Evolutionary conservation across 2,113 vertebrate species (phyloP).

Genomic region (Erythrocercus mccallii): DNA sequence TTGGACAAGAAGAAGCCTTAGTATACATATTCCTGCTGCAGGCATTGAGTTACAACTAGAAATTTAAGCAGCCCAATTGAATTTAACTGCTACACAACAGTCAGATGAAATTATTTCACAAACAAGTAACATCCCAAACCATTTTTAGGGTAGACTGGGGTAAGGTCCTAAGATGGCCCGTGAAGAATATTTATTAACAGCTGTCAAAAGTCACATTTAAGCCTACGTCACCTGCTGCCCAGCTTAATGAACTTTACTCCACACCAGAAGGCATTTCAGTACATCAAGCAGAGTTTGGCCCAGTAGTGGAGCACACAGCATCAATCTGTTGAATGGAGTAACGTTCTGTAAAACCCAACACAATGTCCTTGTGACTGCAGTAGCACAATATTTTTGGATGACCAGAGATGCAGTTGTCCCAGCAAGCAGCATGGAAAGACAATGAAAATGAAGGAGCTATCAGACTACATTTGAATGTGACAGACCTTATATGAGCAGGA

Average conservation of each 20-base stretch:
- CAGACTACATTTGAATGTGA: neutral
- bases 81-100: neutral
- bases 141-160: neutral
- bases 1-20: neutral
- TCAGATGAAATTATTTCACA: neutral
- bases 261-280: neutral
- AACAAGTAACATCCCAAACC: neutral
- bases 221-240: neutral
- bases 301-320: accelerated
- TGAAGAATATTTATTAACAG: neutral
- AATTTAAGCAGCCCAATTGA: neutral
- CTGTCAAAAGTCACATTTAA: neutral
- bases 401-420: neutral
- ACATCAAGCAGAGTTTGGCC: neutral
- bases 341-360: neutral
- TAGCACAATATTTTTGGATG: neutral
- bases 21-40: neutral
- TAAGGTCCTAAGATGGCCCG: neutral
- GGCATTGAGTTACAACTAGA: neutral
- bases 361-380: neutral
- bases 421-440: neutral
- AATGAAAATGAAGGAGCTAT: neutral
- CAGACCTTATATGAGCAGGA: neutral
- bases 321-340: neutral
- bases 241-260: neutral